Percentiles rank a stretch among this genome's conserved stretches.
These are phyloP conservation scores for Doris montereyensis DNA, from an alignment of 2,888 invertebrate genomes.

Conservation along the genomic window DNA sequence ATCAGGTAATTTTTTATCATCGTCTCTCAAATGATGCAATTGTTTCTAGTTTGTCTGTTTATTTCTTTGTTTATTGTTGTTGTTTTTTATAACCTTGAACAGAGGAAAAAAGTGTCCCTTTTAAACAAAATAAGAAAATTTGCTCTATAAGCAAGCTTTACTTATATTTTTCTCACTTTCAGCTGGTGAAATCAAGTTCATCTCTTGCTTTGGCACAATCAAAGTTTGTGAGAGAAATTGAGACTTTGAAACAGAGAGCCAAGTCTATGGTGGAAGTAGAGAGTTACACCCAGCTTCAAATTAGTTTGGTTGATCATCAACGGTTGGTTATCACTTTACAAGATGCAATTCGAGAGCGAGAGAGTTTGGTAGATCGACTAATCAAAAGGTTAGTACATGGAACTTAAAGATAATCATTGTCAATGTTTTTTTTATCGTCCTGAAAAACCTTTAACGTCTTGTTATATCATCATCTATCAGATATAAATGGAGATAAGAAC, in stretches of 20 bases:
- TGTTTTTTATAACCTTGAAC: not conserved
- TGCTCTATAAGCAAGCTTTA: not conserved
- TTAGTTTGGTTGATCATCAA: constrained; percentile 58
- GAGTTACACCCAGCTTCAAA: constrained; percentile 58
- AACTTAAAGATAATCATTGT: no score
- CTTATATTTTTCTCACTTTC: constrained; percentile 12
- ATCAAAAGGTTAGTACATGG: no score
- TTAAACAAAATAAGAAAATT: not conserved
- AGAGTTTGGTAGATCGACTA: constrained; percentile 35
- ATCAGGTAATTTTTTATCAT: constrained; percentile 54
- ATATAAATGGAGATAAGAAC: no score
- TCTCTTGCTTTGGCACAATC: constrained; percentile 58
- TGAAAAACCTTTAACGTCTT: no score
- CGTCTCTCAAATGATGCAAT: no score
- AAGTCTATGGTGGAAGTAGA: constrained; percentile 57
- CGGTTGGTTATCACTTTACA: constrained; percentile 56
- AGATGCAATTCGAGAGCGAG: constrained; percentile 50
- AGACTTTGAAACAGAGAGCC: constrained; percentile 52
- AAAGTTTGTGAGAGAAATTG: constrained; percentile 55
- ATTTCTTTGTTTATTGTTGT: not conserved
- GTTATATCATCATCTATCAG: no score
- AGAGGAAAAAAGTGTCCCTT: not conserved
- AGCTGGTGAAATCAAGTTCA: constrained; percentile 57
- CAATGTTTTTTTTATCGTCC: no score
- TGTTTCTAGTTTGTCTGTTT: not conserved